phyloP scores from a whole-genome alignment of 1,140 invertebrate species.

The Lamellibrachia luymesi region DNA sequence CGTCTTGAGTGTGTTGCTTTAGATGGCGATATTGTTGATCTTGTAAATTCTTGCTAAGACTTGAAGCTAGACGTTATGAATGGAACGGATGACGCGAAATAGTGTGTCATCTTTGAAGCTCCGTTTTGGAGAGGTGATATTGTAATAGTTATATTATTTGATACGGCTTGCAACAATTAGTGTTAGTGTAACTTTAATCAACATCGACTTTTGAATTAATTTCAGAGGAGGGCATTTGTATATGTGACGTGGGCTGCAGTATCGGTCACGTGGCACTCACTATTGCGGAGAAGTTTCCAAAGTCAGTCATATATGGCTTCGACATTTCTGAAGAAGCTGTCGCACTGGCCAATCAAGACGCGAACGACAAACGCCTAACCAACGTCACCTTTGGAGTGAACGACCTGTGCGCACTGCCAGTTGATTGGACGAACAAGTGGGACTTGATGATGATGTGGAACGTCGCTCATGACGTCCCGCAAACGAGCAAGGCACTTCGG shows the following conservation, averaged over 20 bases:
- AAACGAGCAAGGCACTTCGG: not conserved
- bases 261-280: not conserved
- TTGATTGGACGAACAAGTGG: not conserved
- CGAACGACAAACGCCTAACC: not conserved
- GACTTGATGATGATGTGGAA: not conserved
- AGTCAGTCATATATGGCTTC: too few species aligned
- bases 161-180: too few species aligned
- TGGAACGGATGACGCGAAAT: too few species aligned
- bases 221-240: not conserved
- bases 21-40: too few species aligned
- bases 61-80: too few species aligned
- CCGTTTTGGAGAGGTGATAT: too few species aligned
- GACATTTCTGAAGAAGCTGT: not conserved
- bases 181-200: not conserved
- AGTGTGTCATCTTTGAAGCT: too few species aligned
- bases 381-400: not conserved
- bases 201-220: not conserved
- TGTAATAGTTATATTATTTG: too few species aligned
- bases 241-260: not conserved
- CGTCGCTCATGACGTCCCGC: not conserved
- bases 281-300: not conserved
- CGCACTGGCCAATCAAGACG: constrained; percentile 6
- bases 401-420: not conserved
- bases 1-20: too few species aligned
- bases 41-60: too few species aligned